Evolutionary conservation across 2,888 invertebrate species (phyloP).

Genomic region (Polymixis lichenea): DNA sequence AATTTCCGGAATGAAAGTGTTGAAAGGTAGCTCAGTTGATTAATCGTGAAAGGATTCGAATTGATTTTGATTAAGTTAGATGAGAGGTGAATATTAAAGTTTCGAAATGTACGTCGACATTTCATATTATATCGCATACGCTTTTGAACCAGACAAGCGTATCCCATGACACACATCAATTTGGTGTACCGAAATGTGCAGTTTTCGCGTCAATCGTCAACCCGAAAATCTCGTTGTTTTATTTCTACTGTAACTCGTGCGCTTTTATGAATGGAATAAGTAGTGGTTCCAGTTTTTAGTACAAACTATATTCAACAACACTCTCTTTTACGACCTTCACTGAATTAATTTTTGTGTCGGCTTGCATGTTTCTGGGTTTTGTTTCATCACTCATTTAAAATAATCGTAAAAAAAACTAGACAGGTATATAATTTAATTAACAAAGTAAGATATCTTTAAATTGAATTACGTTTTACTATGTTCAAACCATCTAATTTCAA

Average conservation of each 20-base stretch:
- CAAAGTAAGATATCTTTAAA: too few species aligned
- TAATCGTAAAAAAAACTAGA: not conserved
- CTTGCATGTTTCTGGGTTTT: slow-evolving; percentile 12
- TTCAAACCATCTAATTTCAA: not conserved
- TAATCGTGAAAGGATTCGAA: slow-evolving; percentile 13
- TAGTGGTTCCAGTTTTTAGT: slow-evolving; percentile 25
- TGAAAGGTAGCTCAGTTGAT: not conserved
- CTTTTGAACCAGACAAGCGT: slow-evolving; percentile 13
- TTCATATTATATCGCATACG: not conserved
- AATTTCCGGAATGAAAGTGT: slow-evolving; percentile 20
- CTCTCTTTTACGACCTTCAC: slow-evolving; percentile 26
- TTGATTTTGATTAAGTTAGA: slow-evolving; percentile 11
- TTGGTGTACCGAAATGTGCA: slow-evolving; percentile 29
- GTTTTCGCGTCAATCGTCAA: slow-evolving; percentile 29
- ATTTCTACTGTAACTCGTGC: slow-evolving; percentile 18
- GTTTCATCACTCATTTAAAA: not conserved
- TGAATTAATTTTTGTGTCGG: not conserved
- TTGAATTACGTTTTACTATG: not conserved
- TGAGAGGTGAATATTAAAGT: not conserved
- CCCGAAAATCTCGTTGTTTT: slow-evolving; percentile 33
- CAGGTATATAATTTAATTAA: too few species aligned
- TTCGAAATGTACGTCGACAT: not conserved
- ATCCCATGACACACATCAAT: slow-evolving; percentile 39
- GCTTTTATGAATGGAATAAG: slow-evolving; percentile 19
- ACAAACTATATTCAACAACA: slow-evolving; percentile 19